Evolutionary conservation across 2,888 invertebrate genomes (phyloP).

Genomic region (Volucella inanis): DNA sequence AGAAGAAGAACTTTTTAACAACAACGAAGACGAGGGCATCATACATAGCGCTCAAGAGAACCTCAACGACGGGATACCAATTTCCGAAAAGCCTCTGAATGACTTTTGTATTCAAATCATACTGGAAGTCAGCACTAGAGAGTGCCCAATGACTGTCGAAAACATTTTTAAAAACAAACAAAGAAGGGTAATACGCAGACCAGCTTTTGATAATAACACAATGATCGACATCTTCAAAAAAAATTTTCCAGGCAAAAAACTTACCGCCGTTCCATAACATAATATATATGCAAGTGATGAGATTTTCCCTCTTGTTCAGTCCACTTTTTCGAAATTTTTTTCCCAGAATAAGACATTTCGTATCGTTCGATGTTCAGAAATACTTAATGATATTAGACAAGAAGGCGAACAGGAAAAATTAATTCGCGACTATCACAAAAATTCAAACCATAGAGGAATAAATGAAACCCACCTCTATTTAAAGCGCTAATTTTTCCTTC

Average conservation of each 20-base stretch:
- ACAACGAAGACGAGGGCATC: too few species aligned
- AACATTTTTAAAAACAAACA: conserved; percentile 55
- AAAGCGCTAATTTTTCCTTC: too few species aligned
- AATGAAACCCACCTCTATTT: conserved; percentile 18
- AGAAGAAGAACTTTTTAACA: too few species aligned
- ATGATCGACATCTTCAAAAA: conserved; percentile 56
- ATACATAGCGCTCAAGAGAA: conserved; percentile 51
- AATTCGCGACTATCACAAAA: conserved; percentile 36
- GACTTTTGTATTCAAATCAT: conserved; percentile 62
- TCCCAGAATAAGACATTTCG: conserved; percentile 34
- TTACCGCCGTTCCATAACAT: too few species aligned
- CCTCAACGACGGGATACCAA: conserved; percentile 51
- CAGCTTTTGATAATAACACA: conserved; percentile 29
- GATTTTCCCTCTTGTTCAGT: conserved; percentile 49
- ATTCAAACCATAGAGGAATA: conserved; percentile 32
- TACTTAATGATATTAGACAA: conserved; percentile 14
- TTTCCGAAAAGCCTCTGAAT: conserved; percentile 61
- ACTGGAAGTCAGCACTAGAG: conserved; percentile 37
- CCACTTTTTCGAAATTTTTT: conserved; percentile 24
- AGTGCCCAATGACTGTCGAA: conserved; percentile 43
- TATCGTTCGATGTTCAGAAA: conserved; percentile 27
- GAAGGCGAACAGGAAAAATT: conserved; percentile 25
- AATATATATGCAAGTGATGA: conserved; percentile 55
- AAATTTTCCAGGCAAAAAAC: conserved; percentile 38
- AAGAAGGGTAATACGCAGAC: conserved; percentile 31